Conservation (phyloP, 2,888 invertebrate species). For the Morpho helenor region DNA sequence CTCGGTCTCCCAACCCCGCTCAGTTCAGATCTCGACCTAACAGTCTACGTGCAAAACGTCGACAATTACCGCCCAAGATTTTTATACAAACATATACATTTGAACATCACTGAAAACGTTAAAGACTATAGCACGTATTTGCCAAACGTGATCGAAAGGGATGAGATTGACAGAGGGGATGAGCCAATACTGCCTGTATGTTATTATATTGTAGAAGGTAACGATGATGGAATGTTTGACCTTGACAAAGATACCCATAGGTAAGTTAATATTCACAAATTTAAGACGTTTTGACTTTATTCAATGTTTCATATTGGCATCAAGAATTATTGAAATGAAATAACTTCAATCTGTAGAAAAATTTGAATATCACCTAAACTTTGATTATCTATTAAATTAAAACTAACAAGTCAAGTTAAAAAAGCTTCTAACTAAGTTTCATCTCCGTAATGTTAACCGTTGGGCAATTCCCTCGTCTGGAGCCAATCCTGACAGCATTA, state of each 20-base stretch:
- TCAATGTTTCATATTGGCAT: neutral
- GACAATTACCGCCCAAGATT: slow-evolving; percentile 95
- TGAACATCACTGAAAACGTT: slow-evolving; percentile 85
- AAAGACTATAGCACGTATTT: slow-evolving; percentile 82
- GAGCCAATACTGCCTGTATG: slow-evolving; percentile 92
- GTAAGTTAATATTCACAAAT: slow-evolving; percentile 56
- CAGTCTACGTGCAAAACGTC: slow-evolving; percentile 92
- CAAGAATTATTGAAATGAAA: no score
- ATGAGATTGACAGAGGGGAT: slow-evolving; percentile 90
- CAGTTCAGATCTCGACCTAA: slow-evolving; percentile 92
- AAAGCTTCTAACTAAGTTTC: no score
- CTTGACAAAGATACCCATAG: slow-evolving; percentile 86
- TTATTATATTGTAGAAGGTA: slow-evolving; percentile 93
- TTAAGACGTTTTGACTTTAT: neutral
- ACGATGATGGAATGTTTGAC: slow-evolving; percentile 84
- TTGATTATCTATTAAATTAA: no score
- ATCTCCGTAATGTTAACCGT: no score
- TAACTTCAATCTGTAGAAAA: no score
- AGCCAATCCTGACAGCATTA: no score
- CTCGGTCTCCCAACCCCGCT: slow-evolving; percentile 92
- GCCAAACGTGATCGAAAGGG: slow-evolving; percentile 91
- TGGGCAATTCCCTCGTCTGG: no score
- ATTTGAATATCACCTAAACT: no score
- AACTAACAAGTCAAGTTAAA: no score
- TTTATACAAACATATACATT: slow-evolving; percentile 82